Evolutionary conservation across 1,140 invertebrate genomes (phyloP), one percentile per base, ranked within the genome.

Genomic region (Myzus persicae): DNA sequence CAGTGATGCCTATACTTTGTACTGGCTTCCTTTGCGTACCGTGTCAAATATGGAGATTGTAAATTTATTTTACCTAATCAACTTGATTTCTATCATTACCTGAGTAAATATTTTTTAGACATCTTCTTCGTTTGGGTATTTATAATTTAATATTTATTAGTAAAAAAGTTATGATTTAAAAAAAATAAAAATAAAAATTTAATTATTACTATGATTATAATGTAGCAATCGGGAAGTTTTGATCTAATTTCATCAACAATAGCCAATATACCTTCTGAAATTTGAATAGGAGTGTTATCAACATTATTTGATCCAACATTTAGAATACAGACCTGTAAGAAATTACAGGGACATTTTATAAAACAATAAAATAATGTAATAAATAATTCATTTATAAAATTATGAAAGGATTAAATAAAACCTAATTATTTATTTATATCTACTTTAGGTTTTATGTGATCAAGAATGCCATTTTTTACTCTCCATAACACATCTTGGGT

Each of bases 401-500:
- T 26, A 31, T 36, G n/a, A 20, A 89, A 24, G 3, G 8, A 40
- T 40, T 85, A 42, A 44, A 44, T 85, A 85, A n/a, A 5, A 40
- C 38, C 38, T 24, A 59, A 38, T 54, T 31, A 90, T 90, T 51
- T 46, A n/a, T 48, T 38, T 67, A 40, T 90, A 98, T 59, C 95
- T 95, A 98, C 98, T 96, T 98, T 99, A 38, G 98, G 98, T 95
- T 97, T 96, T 91, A 98, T 96, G 95, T 97, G 96, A 95, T 99
- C 98, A 94, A 99, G 95, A 95, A 98, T 98, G 93, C 98, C 98
- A 96, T 99, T 98, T 94, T 96, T 95, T 51, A 99, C 96, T 94
- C 98, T 96, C 98, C 98, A 99, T 31, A 99, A 95, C 26, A 98
- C 96, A 96, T 99, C 96, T 95, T 99, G 97, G 48, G 97, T 98